A percentile compares a stretch with the other conserved stretches of the same genome.
phyloP scores from a whole-genome alignment of 2,113 vertebrate genomes.

The Bubalus kerabau region DNA sequence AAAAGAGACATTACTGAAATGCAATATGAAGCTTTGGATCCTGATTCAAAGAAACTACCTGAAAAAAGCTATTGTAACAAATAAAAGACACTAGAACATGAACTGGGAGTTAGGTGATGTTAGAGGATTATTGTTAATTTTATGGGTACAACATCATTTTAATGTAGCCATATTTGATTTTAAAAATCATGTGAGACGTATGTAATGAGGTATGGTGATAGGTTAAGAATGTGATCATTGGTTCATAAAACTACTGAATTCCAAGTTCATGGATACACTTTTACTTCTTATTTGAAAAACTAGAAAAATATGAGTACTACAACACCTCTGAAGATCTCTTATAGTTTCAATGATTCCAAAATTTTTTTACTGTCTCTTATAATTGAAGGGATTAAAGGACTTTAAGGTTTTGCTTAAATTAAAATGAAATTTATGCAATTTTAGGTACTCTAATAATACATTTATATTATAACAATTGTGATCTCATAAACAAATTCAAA shows the following conservation, averaged over 20 bases:
- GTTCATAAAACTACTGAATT: not conserved
- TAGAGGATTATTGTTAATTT: not conserved
- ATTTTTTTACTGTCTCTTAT: not conserved
- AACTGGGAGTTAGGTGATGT: not conserved
- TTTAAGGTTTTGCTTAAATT: conserved; percentile 18
- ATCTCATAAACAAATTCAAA: not conserved
- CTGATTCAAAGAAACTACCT: not conserved
- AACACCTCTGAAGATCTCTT: not conserved
- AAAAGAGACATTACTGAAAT: not conserved
- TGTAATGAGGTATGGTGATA: not conserved
- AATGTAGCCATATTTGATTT: not conserved
- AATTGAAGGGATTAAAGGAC: not conserved
- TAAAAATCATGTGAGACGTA: not conserved
- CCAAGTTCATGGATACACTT: not conserved
- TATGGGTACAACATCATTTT: not conserved
- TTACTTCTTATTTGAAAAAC: not conserved
- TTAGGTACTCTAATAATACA: not conserved
- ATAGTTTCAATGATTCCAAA: not conserved
- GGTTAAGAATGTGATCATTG: not conserved
- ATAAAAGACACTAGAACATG: not conserved
- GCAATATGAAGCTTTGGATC: not conserved
- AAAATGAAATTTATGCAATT: not conserved
- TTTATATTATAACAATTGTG: not conserved
- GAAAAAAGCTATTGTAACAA: not conserved
- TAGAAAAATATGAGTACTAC: not conserved